Evolutionary conservation across 2,113 vertebrate genomes (phyloP).

Genomic region (Dinomys branickii): DNA sequence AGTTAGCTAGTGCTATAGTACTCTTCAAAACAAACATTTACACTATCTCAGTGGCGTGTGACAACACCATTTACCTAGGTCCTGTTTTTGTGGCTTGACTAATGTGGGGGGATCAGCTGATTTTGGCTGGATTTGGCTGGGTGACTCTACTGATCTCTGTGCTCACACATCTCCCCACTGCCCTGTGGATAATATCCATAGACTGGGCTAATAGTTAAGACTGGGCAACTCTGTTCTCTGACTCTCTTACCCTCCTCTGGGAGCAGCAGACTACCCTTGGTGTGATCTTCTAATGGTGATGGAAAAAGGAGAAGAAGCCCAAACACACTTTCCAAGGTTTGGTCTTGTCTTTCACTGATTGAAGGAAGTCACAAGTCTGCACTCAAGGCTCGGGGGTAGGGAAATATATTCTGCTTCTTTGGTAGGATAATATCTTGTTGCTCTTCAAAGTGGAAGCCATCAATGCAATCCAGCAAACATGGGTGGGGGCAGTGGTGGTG

Average conservation of each 20-base stretch:
- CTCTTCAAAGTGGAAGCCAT: neutral
- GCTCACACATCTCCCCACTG: neutral
- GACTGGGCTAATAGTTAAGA: too few species aligned
- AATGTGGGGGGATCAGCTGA: neutral
- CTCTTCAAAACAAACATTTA: slow-evolving; percentile 19
- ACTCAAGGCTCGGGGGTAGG: neutral
- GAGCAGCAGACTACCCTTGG: neutral
- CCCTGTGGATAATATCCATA: too few species aligned
- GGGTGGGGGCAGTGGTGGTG: neutral
- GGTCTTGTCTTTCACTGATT: neutral
- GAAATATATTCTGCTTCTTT: neutral
- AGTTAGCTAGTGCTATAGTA: neutral
- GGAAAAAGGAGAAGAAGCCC: neutral
- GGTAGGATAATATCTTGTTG: neutral
- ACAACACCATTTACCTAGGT: neutral
- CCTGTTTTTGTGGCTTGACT: neutral
- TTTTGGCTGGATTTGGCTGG: neutral
- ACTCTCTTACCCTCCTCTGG: neutral
- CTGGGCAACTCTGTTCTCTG: neutral
- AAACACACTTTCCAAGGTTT: neutral
- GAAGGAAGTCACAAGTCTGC: neutral
- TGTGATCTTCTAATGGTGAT: neutral
- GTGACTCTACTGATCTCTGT: neutral
- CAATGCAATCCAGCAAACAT: neutral
- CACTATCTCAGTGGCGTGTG: neutral